Evolutionary conservation across 2,113 vertebrate species (phyloP), one percentile per base, ranked within the genome.

Genomic region (Ceyx melanurus): DNA sequence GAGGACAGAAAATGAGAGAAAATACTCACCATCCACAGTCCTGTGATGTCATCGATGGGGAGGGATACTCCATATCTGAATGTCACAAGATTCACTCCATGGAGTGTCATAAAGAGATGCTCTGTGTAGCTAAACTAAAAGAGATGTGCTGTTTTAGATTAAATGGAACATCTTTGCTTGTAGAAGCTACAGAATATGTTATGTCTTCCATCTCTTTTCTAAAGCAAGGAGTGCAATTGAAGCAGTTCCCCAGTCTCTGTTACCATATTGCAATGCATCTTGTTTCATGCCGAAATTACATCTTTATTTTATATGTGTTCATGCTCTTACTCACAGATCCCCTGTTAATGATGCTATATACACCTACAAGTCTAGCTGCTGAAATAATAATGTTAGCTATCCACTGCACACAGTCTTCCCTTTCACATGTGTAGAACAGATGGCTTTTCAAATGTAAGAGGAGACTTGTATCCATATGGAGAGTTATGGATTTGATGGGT

Each of bases 151-250:
- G 3, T 12, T 87, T 57, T 37, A 43, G 8, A 14, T 46, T 22
- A 54, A 74, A 26, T 57, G 5, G 6, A 72, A 21, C 2, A 3
- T 13, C 58, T 11, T 18, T 70, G 14, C 5, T 65, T 1, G 0
- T 4, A 53, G 42, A 45, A 31, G 2, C 15, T 65, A 6, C 17
- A 35, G 13, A 64, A 5, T 18, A 9, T 2, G 0, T 50, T 46
- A 6, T 2, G 3, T 37, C 75, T 16, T 56, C 81, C 2, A 2
- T 40, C 25, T n/a, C 6, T 29, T 54, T 95, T 73, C 28, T 37
- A 31, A 84, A 45, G 20, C 18, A 35, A 11, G 5, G 19, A 64
- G 3, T 6, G 3, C 22, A 60, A 29, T 14, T 75, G 6, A 43
- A 56, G 5, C 6, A 48, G 25, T 51, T 54, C 3, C 10, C 5